These are phyloP conservation scores for Marcusenius ussheri DNA, from an alignment of 2,113 vertebrate species.

Conservation along the genomic window DNA sequence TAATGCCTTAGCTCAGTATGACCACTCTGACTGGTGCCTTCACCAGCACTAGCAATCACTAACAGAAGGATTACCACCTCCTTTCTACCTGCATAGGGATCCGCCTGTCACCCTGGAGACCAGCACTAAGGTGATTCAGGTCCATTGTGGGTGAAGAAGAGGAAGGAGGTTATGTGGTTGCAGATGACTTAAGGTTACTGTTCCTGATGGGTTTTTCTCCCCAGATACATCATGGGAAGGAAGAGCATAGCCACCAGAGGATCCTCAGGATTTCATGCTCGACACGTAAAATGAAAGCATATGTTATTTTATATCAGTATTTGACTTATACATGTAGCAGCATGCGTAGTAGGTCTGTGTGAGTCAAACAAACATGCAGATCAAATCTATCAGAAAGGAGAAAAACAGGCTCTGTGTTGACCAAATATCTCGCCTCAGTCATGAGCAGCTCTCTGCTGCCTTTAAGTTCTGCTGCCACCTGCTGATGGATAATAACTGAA, in stretches of 20 bases:
- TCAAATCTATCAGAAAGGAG: background rate
- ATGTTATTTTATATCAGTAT: background rate
- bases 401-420: background rate
- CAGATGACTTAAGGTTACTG: background rate
- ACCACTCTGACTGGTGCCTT: background rate
- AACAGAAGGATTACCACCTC: background rate
- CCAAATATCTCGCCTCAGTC: background rate
- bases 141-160: background rate
- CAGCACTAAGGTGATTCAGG: background rate
- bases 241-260: background rate
- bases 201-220: background rate
- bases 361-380: background rate
- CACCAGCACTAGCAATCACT: background rate
- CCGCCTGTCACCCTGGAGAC: background rate
- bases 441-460: background rate
- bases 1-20: background rate
- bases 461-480: background rate
- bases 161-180: background rate
- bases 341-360: background rate
- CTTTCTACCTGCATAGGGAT: background rate
- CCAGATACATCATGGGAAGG: background rate
- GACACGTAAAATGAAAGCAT: background rate
- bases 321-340: background rate
- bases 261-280: background rate
- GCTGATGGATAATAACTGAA: background rate